Conservation (phyloP, 1,140 invertebrate species). For the Meteorus sp. region DNA sequence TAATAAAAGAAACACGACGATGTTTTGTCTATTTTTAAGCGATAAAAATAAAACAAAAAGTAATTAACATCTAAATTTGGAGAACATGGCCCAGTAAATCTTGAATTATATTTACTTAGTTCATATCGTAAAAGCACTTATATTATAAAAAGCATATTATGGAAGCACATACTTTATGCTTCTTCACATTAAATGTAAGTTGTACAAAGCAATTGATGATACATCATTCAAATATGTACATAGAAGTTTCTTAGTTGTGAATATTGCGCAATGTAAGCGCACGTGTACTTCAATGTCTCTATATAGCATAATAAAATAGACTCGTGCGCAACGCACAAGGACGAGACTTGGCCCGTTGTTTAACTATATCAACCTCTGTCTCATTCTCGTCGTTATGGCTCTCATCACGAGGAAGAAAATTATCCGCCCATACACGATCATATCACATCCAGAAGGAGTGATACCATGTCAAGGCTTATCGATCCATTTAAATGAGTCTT, state of each 20-base stretch:
- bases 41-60: neutral
- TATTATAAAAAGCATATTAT: too few relatives aligned
- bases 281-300: neutral
- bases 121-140: too few relatives aligned
- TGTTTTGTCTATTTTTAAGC: neutral
- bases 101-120: too few relatives aligned
- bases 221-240: too few relatives aligned
- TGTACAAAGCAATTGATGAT: too few relatives aligned
- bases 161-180: too few relatives aligned
- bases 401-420: too few relatives aligned
- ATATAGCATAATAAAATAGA: too few relatives aligned
- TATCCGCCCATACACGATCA: constrained; percentile 15
- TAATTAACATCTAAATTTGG: too few relatives aligned
- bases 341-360: neutral
- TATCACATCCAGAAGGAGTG: constrained; percentile 29
- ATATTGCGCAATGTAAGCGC: too few relatives aligned
- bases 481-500: constrained; percentile 30
- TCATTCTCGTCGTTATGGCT: neutral
- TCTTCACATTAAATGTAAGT: too few relatives aligned
- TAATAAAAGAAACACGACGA: neutral
- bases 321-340: constrained; percentile 12
- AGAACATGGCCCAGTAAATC: neutral
- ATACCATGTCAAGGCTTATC: constrained; percentile 51
- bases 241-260: too few relatives aligned
- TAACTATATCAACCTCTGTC: neutral